A percentile compares a stretch with the other conserved stretches of the same genome.
Evolutionary conservation across 1,140 invertebrate genomes (phyloP).

Genomic region (Drosophila pseudoananassae): DNA sequence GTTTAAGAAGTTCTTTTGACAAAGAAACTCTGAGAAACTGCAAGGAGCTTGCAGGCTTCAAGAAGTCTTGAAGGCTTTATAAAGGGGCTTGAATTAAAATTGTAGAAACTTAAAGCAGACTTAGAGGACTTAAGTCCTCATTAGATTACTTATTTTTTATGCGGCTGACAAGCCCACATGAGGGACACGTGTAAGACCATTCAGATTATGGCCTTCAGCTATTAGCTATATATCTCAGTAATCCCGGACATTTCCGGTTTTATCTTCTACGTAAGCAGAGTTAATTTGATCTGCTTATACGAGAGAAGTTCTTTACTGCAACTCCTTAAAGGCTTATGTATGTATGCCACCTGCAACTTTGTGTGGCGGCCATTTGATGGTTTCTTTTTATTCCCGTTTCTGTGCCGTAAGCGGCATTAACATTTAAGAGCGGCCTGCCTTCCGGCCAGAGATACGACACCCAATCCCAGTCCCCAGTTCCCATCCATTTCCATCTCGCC

Average conservation of each 20-base stretch:
- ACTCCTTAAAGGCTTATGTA: slow-evolving; percentile 31
- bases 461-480: background rate
- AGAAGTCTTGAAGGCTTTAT: slow-evolving; percentile 2
- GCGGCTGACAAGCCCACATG: slow-evolving; percentile 1
- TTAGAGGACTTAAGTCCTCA: background rate
- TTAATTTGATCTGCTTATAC: slow-evolving; percentile 37
- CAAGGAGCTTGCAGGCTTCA: too few species aligned
- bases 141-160: slow-evolving; percentile 24
- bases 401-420: slow-evolving; percentile 57
- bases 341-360: slow-evolving; percentile 46
- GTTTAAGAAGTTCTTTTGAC: slow-evolving; percentile 17
- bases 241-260: slow-evolving; percentile 12
- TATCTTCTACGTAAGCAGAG: slow-evolving; percentile 36
- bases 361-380: slow-evolving; percentile 41
- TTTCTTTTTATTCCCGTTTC: slow-evolving; percentile 27
- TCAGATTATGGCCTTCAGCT: slow-evolving; percentile 5
- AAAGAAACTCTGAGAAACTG: slow-evolving; percentile 5
- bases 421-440: slow-evolving; percentile 54
- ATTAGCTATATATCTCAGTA: slow-evolving; percentile 21
- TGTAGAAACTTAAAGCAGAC: background rate
- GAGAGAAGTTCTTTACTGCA: slow-evolving; percentile 38
- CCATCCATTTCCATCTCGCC: slow-evolving; percentile 3
- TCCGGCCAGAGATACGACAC: slow-evolving; percentile 13
- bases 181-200: slow-evolving; percentile 3
- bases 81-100: background rate